Conservation (phyloP, 2,113 vertebrate genomes). For the Nymphicus hollandicus region DNA sequence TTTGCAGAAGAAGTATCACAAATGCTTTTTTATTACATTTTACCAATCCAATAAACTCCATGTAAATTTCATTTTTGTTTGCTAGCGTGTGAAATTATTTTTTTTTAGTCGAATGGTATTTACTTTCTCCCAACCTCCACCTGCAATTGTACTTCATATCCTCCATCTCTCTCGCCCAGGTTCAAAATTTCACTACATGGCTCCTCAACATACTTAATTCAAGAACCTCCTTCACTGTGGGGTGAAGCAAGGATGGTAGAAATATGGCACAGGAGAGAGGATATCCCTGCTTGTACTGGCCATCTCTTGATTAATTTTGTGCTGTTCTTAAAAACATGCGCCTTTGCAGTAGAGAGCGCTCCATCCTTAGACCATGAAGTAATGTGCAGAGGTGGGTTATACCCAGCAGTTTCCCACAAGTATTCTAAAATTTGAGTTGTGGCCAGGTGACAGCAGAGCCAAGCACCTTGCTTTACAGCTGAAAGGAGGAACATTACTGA, state of each 20-base stretch:
- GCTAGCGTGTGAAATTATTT: constrained; percentile 66
- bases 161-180: not conserved
- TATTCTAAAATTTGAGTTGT: not conserved
- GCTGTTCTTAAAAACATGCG: not conserved
- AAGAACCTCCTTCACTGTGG: not conserved
- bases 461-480: not conserved
- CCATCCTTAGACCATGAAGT: not conserved
- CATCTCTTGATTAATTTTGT: not conserved
- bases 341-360: not conserved
- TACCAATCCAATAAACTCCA: constrained; percentile 70
- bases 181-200: not conserved
- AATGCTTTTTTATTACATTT: constrained; percentile 72
- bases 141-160: constrained; percentile 8
- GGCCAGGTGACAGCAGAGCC: not conserved
- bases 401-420: not conserved
- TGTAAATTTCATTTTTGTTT: constrained; percentile 64
- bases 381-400: not conserved
- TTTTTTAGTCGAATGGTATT: constrained; percentile 54
- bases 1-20: constrained; percentile 72
- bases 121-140: constrained; percentile 19
- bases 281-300: not conserved
- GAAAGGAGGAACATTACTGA: not conserved
- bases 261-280: not conserved
- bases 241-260: not conserved
- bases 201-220: not conserved